phyloP scores from a whole-genome alignment of 1,140 invertebrate species.

The Orius insidiosus region DNA sequence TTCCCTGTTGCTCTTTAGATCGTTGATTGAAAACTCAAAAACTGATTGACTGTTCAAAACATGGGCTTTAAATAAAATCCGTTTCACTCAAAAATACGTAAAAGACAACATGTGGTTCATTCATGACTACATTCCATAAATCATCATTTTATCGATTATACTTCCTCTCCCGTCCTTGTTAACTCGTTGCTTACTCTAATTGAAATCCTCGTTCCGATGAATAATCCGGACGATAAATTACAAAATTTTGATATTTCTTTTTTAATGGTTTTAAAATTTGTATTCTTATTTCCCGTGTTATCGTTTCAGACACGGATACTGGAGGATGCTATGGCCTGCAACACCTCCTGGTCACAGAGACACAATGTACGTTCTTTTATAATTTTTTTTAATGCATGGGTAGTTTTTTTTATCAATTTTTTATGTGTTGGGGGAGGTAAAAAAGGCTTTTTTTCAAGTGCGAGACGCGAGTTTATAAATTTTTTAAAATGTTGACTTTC shows the following conservation, averaged over 20 bases:
- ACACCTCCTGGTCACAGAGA: slow-evolving; percentile 72
- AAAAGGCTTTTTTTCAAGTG: background rate
- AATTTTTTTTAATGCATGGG: slow-evolving; percentile 1
- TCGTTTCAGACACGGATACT: slow-evolving; percentile 65
- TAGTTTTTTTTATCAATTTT: background rate
- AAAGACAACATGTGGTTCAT: no score
- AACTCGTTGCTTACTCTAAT: no score
- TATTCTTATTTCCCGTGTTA: slow-evolving; percentile 21
- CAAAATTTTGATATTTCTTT: background rate
- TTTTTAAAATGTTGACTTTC: slow-evolving; percentile 8
- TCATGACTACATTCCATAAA: no score
- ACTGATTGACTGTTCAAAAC: no score
- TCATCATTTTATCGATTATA: no score
- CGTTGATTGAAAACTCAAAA: no score
- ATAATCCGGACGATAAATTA: background rate
- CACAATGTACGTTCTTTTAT: slow-evolving; percentile 54
- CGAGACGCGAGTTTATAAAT: slow-evolving; percentile 1
- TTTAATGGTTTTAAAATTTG: slow-evolving; percentile 4
- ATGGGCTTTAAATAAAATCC: no score
- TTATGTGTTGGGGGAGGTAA: background rate
- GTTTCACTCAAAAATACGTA: no score
- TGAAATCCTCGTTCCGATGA: slow-evolving; percentile 6
- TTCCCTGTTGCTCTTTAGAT: no score
- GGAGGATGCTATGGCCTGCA: slow-evolving; percentile 73
- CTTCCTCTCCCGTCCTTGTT: no score